Percentiles rank a stretch among this genome's conserved stretches.
These are phyloP conservation scores for Beaufortia kweichowensis DNA, from an alignment of 2,113 vertebrate species.

Conservation along the genomic window DNA sequence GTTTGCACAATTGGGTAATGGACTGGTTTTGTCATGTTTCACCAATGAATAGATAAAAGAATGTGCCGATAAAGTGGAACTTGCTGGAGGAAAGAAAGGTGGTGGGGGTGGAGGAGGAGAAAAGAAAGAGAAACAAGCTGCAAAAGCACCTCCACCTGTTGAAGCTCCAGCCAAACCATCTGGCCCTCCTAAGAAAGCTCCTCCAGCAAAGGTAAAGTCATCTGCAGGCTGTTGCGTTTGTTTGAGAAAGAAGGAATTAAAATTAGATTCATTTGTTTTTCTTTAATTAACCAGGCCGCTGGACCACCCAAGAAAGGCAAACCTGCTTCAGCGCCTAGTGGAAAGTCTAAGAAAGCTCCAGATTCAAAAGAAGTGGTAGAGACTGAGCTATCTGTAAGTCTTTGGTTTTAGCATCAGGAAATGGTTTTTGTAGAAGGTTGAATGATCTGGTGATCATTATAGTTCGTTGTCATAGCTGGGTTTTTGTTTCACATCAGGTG, in stretches of 20 bases:
- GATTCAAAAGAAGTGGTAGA: slow-evolving; percentile 87
- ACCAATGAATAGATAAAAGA: slow-evolving; percentile 86
- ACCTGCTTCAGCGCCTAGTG: slow-evolving; percentile 67
- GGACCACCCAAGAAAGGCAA: slow-evolving; percentile 87
- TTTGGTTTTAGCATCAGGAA: neutral
- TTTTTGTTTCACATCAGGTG: slow-evolving; percentile 65
- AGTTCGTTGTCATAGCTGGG: neutral
- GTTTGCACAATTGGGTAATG: too few species aligned
- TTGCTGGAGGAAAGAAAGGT: slow-evolving; percentile 80
- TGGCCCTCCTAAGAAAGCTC: slow-evolving; percentile 79
- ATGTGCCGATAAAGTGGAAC: slow-evolving; percentile 90
- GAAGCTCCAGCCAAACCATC: slow-evolving; percentile 76
- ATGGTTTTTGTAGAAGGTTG: neutral
- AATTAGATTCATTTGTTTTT: neutral
- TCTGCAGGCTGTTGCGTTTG: neutral
- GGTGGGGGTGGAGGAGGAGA: slow-evolving; percentile 68
- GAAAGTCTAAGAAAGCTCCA: slow-evolving; percentile 82
- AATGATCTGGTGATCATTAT: neutral
- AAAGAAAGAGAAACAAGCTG: slow-evolving; percentile 80
- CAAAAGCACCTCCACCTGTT: slow-evolving; percentile 74
- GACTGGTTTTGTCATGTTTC: neutral
- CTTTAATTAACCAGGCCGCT: slow-evolving; percentile 70
- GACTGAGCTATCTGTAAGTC: slow-evolving; percentile 86
- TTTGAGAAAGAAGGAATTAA: neutral
- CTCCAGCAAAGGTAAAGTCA: slow-evolving; percentile 76